These are phyloP conservation scores for Yponomeuta cagnagella DNA, from an alignment of 2,888 invertebrate genomes.

Conservation along the genomic window DNA sequence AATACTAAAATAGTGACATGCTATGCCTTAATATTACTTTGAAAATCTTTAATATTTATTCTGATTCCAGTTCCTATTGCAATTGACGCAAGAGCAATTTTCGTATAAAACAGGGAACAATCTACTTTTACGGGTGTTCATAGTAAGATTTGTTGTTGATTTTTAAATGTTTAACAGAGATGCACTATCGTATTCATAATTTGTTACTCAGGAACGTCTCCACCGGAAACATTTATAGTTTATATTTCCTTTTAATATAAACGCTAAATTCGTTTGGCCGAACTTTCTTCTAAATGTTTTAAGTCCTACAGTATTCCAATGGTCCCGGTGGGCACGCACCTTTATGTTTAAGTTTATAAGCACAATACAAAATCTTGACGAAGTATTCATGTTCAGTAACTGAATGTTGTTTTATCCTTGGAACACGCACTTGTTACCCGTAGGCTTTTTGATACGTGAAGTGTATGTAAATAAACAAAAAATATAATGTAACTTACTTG, in stretches of 20 bases:
- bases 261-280: background rate
- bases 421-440: background rate
- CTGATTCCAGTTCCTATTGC: background rate
- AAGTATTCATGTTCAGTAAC: background rate
- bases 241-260: background rate
- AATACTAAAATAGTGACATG: background rate
- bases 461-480: background rate
- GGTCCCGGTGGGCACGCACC: background rate
- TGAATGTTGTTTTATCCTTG: background rate
- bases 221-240: background rate
- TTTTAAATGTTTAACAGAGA: background rate
- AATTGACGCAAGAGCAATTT: background rate
- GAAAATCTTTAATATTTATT: background rate
- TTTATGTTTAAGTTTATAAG: background rate
- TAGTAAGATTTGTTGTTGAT: slow-evolving; percentile 3
- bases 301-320: background rate
- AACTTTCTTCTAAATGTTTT: too few relatives aligned
- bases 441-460: background rate
- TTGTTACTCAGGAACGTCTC: background rate
- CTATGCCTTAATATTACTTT: background rate
- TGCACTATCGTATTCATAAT: background rate
- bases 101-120: background rate
- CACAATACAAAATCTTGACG: background rate
- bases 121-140: background rate
- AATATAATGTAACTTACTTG: background rate